Evolutionary conservation across 2,797 vertebrate genomes (phyloP).

Genomic region (Pangasius krempfi): DNA sequence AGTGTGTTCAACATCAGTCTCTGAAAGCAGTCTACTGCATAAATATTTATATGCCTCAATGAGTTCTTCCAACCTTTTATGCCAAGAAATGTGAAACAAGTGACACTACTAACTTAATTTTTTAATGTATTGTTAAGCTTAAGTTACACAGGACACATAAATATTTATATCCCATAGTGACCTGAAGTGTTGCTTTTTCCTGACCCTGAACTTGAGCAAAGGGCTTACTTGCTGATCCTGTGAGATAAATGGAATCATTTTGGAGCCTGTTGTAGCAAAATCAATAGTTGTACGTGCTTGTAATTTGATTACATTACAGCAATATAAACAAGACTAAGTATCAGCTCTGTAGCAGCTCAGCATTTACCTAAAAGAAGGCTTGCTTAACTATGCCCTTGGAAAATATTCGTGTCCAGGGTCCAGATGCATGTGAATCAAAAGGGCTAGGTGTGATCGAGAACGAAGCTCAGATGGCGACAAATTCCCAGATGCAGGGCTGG

Average conservation of each 20-base stretch:
- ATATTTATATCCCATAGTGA: conserved; percentile 50
- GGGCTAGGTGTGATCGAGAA: not conserved
- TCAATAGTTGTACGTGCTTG: conserved; percentile 40
- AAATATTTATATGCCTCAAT: not conserved
- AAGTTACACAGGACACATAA: not conserved
- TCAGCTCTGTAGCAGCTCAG: not conserved
- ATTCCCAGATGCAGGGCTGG: not conserved
- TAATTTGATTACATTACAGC: conserved; percentile 38
- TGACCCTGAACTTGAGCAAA: conserved; percentile 32
- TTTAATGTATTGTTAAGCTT: not conserved
- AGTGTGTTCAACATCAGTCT: not conserved
- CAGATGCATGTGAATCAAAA: not conserved
- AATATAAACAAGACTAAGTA: conserved; percentile 23
- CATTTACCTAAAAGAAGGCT: not conserved
- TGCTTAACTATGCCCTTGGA: not conserved
- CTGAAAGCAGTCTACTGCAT: not conserved
- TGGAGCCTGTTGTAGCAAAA: conserved; percentile 39
- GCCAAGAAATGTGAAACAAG: not conserved
- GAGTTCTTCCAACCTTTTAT: conserved; percentile 1
- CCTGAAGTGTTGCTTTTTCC: conserved; percentile 47
- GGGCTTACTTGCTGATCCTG: conserved; percentile 18
- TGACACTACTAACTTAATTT: not conserved
- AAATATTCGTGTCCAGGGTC: not conserved
- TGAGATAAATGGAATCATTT: conserved; percentile 37
- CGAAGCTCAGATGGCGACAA: not conserved